Percentiles rank a stretch among this genome's conserved stretches.
These are phyloP conservation scores for Acleris emargana DNA, from an alignment of 2,888 invertebrate genomes.

Conservation along the genomic window DNA sequence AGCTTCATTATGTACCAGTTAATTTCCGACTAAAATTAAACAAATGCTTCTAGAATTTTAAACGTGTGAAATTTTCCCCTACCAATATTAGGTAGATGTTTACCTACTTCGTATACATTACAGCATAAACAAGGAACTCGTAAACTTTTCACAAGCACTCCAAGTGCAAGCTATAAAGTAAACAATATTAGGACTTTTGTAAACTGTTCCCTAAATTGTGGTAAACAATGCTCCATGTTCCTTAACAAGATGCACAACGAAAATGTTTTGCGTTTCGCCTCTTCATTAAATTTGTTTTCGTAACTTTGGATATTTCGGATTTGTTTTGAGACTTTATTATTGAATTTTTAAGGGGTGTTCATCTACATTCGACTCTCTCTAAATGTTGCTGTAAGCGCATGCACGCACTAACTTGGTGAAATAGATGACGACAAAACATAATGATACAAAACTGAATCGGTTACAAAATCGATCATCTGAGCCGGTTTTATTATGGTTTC, in stretches of 20 bases:
- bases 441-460: too few species aligned
- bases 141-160: conserved; percentile 15
- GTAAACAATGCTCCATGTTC: conserved; percentile 51
- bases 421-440: too few species aligned
- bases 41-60: too few species aligned
- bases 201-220: conserved; percentile 43
- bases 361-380: too few species aligned
- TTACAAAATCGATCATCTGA: too few species aligned
- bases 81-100: too few species aligned
- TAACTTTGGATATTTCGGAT: conserved; percentile 23
- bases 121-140: background rate
- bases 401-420: background rate
- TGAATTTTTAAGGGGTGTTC: conserved; percentile 4
- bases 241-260: conserved; percentile 38
- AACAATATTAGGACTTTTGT: conserved; percentile 53
- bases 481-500: too few species aligned
- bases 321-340: conserved; percentile 1
- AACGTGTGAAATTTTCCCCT: too few species aligned
- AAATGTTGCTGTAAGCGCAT: too few species aligned
- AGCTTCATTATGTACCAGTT: too few species aligned
- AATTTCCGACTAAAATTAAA: too few species aligned
- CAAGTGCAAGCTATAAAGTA: conserved; percentile 34
- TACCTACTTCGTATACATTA: background rate
- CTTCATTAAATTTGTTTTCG: conserved; percentile 30
- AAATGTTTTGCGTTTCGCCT: conserved; percentile 10